Percentiles rank a stretch among this genome's conserved stretches.
Evolutionary conservation across 2,888 invertebrate species (phyloP).

Genomic region (Luperina testacea): DNA sequence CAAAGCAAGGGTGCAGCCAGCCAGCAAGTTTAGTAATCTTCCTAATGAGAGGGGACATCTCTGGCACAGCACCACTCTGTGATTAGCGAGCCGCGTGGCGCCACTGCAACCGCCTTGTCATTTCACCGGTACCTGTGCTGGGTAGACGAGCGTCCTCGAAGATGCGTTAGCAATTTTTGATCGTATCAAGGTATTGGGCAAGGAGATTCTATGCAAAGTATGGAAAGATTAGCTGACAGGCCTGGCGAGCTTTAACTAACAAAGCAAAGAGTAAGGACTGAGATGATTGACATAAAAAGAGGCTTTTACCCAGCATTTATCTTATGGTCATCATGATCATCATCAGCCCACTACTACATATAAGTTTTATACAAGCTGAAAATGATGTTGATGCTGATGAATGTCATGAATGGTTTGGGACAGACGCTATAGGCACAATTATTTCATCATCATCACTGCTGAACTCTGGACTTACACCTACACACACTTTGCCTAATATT

Average conservation of each 20-base stretch:
- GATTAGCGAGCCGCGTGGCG: conserved; percentile 75
- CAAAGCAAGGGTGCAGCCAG: conserved; percentile 61
- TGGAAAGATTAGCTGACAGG: neutral
- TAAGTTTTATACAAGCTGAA: neutral
- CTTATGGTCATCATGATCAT: neutral
- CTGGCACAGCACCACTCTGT: conserved; percentile 67
- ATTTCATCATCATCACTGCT: neutral
- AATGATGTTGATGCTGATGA: neutral
- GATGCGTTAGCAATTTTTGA: neutral
- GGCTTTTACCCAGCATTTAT: neutral
- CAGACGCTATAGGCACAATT: too few relatives aligned
- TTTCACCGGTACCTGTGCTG: conserved; percentile 60
- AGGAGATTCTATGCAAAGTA: neutral
- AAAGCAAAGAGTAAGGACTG: neutral
- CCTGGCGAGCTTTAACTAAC: neutral
- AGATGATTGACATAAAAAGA: neutral
- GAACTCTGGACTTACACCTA: neutral
- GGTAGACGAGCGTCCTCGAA: conserved; percentile 48
- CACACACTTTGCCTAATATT: neutral
- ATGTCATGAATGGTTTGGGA: neutral
- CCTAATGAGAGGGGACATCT: conserved; percentile 71
- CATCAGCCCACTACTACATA: neutral
- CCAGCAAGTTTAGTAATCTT: conserved; percentile 68
- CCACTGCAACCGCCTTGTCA: conserved; percentile 75
- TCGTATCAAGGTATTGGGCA: neutral